A percentile compares a stretch with the other conserved stretches of the same genome.
phyloP scores from a whole-genome alignment of 1,140 invertebrate genomes.

The Centruroides sculpturatus region DNA sequence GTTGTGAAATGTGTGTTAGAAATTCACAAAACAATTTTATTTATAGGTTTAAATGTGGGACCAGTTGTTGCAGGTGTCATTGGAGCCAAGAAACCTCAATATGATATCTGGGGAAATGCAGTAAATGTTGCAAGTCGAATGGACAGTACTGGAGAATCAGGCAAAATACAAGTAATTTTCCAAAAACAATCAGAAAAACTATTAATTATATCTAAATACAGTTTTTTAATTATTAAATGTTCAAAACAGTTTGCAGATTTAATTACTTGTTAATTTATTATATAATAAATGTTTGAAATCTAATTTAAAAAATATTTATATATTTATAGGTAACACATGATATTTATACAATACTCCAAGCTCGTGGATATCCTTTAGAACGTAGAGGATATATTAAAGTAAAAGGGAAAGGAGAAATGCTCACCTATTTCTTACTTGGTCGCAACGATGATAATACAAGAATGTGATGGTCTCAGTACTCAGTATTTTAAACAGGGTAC shows the following conservation, averaged over 20 bases:
- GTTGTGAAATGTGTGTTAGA: too few relatives aligned
- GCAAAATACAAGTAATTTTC: constrained; percentile 57
- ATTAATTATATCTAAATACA: too few relatives aligned
- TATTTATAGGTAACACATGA: constrained; percentile 63
- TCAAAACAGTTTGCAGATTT: too few relatives aligned
- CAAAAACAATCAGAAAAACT: too few relatives aligned
- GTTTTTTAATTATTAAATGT: too few relatives aligned
- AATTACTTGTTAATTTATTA: too few relatives aligned
- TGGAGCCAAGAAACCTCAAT: constrained; percentile 70
- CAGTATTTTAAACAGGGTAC: too few relatives aligned
- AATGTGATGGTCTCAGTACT: too few relatives aligned
- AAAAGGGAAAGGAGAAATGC: constrained; percentile 62
- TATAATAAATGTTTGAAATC: too few relatives aligned
- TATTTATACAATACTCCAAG: constrained; percentile 56
- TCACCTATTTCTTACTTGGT: constrained; percentile 18
- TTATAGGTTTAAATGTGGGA: constrained; percentile 64
- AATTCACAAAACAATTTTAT: too few relatives aligned
- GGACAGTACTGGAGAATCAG: constrained; percentile 64
- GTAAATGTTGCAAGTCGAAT: constrained; percentile 89
- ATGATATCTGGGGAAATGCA: constrained; percentile 84
- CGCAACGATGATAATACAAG: neutral
- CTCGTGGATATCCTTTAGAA: constrained; percentile 51
- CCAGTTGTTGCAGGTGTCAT: constrained; percentile 80
- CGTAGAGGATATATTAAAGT: constrained; percentile 74
- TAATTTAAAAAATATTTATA: constrained; percentile 39